Percentiles rank a stretch among this genome's conserved stretches.
Evolutionary conservation across 2,888 invertebrate species (phyloP).

Genomic region (Trachelus iudaicus): DNA sequence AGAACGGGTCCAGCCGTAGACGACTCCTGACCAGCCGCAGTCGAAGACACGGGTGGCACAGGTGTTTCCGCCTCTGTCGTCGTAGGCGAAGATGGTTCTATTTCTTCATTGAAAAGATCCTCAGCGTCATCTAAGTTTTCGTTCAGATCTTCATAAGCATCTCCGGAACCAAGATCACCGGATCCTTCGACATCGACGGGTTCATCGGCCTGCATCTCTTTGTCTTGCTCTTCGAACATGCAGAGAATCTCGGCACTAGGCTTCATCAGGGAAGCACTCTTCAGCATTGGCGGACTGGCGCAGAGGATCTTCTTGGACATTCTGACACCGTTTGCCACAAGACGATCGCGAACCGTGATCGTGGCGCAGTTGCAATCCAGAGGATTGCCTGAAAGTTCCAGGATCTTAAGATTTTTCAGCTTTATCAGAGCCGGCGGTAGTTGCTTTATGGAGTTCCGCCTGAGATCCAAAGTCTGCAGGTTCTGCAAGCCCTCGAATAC

Average conservation of each 20-base stretch:
- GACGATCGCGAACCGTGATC: slow-evolving; percentile 72
- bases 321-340: slow-evolving; percentile 62
- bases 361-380: slow-evolving; percentile 79
- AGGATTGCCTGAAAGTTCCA: slow-evolving; percentile 77
- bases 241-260: slow-evolving; percentile 62
- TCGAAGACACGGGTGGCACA: neutral
- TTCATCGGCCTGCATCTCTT: slow-evolving; percentile 70
- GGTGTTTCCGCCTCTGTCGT: slow-evolving; percentile 19
- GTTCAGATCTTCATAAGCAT: slow-evolving; percentile 9
- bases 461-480: slow-evolving; percentile 73
- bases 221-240: slow-evolving; percentile 50
- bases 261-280: slow-evolving; percentile 71
- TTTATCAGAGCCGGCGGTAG: slow-evolving; percentile 72
- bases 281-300: slow-evolving; percentile 68
- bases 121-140: slow-evolving; percentile 19
- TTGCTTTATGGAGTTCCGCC: slow-evolving; percentile 71
- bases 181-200: slow-evolving; percentile 64
- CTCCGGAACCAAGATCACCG: slow-evolving; percentile 53
- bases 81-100: neutral
- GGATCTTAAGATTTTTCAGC: slow-evolving; percentile 70
- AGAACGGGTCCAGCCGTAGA: neutral
- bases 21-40: neutral
- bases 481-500: slow-evolving; percentile 69
- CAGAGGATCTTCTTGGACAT: slow-evolving; percentile 68
- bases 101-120: slow-evolving; percentile 4